Conservation (phyloP, 2,888 invertebrate species). For the Gisinianus flammeolus region DNA sequence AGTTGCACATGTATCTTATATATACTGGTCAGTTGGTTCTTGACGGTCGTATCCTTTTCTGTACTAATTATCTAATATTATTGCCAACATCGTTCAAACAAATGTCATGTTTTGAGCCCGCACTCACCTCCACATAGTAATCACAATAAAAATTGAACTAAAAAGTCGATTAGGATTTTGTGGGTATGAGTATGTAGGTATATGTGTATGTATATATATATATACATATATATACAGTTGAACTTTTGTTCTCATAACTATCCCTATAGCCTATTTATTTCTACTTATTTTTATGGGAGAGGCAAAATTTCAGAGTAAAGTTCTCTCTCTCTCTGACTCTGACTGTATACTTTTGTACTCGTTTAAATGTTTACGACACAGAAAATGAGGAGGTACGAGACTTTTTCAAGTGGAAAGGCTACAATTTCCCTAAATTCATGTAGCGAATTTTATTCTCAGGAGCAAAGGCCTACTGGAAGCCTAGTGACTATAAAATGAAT, state of each 20-base stretch:
- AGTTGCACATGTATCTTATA: too few species aligned
- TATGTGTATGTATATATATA: not conserved
- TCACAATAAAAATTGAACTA: not conserved
- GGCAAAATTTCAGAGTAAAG: not conserved
- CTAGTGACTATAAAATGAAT: slow-evolving; percentile 34
- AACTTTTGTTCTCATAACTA: too few species aligned
- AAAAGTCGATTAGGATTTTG: not conserved
- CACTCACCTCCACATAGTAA: too few species aligned
- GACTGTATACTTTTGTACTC: not conserved
- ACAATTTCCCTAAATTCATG: slow-evolving; percentile 35
- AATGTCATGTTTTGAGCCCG: too few species aligned
- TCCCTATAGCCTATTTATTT: too few species aligned
- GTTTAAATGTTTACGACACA: slow-evolving; percentile 25
- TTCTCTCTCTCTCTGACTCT: not conserved
- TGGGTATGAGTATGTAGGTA: not conserved
- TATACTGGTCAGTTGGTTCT: too few species aligned
- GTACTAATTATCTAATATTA: too few species aligned
- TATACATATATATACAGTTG: not conserved
- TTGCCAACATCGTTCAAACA: too few species aligned
- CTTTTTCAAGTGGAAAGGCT: slow-evolving; percentile 15
- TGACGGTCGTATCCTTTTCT: too few species aligned
- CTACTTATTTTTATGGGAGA: not conserved
- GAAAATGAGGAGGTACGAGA: slow-evolving; percentile 17
- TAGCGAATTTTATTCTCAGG: slow-evolving; percentile 37
- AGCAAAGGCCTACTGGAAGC: slow-evolving; percentile 39